These are phyloP conservation scores for Enteromius unitaeniatus DNA, from an alignment of 2,797 vertebrate species.

Conservation along the genomic window DNA sequence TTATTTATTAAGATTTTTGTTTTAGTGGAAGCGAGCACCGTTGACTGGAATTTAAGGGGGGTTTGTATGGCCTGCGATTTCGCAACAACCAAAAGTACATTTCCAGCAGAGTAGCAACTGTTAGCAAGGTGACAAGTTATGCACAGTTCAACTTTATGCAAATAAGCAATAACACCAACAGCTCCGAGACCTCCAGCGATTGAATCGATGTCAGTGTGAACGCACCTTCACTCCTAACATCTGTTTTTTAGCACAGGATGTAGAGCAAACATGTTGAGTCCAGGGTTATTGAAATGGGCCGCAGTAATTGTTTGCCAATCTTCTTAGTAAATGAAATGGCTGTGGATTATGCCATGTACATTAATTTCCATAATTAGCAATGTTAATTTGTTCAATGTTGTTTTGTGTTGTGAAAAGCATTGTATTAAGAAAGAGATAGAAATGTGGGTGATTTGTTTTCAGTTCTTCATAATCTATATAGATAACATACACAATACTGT, in stretches of 20 bases:
- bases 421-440: background rate
- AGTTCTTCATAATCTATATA: background rate
- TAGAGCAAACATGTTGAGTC: background rate
- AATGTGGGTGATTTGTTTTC: background rate
- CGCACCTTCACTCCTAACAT: background rate
- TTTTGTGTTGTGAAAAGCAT: background rate
- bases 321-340: constrained; percentile 19
- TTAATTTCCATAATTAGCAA: constrained; percentile 16
- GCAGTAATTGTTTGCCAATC: background rate
- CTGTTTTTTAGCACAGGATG: background rate
- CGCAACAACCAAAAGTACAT: background rate
- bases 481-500: background rate
- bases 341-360: background rate
- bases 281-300: background rate
- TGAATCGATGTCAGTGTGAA: background rate
- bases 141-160: background rate
- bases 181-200: background rate
- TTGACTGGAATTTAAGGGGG: background rate
- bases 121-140: background rate
- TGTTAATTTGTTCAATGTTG: background rate
- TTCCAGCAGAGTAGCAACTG: background rate
- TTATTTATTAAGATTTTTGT: background rate
- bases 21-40: background rate
- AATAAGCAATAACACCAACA: background rate
- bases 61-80: background rate